These are phyloP conservation scores for Phortica okadai DNA, from an alignment of 2,888 invertebrate species.

Conservation along the genomic window DNA sequence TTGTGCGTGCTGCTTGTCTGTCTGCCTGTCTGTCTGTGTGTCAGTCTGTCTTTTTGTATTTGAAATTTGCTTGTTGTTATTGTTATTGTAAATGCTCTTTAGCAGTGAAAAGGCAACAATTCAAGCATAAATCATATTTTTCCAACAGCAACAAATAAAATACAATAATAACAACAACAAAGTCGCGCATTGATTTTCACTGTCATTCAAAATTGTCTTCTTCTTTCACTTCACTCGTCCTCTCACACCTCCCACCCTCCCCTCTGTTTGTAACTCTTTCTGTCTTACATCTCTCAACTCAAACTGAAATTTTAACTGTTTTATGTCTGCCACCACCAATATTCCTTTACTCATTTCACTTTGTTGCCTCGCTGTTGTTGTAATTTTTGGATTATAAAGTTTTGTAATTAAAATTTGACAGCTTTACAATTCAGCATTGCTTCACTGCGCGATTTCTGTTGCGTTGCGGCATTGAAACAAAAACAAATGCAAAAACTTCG, in stretches of 20 bases:
- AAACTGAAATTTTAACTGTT: too few species aligned
- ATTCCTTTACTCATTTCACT: not conserved
- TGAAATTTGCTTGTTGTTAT: not conserved
- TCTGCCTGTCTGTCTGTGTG: not conserved
- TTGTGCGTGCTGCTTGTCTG: not conserved
- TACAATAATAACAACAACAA: not conserved
- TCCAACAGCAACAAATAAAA: not conserved
- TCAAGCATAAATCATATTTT: conserved; percentile 24
- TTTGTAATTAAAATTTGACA: conserved; percentile 70
- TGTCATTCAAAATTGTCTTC: not conserved
- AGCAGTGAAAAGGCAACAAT: conserved; percentile 5
- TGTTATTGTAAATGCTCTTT: conserved; percentile 4
- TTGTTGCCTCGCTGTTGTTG: conserved; percentile 50
- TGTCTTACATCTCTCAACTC: too few species aligned
- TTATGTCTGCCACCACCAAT: not conserved
- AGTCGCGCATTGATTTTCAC: not conserved
- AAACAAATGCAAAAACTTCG: not conserved
- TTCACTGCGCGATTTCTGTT: not conserved
- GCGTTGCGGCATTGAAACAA: too few species aligned
- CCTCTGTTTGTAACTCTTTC: too few species aligned
- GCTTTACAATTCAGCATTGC: conserved; percentile 62
- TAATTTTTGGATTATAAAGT: conserved; percentile 70
- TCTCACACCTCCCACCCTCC: too few species aligned
- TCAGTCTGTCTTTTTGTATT: not conserved
- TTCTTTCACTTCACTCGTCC: not conserved